A percentile compares a stretch with the other conserved stretches of the same genome.
Evolutionary conservation across 1,140 invertebrate genomes (phyloP).

Genomic region (Bacillus rossius): DNA sequence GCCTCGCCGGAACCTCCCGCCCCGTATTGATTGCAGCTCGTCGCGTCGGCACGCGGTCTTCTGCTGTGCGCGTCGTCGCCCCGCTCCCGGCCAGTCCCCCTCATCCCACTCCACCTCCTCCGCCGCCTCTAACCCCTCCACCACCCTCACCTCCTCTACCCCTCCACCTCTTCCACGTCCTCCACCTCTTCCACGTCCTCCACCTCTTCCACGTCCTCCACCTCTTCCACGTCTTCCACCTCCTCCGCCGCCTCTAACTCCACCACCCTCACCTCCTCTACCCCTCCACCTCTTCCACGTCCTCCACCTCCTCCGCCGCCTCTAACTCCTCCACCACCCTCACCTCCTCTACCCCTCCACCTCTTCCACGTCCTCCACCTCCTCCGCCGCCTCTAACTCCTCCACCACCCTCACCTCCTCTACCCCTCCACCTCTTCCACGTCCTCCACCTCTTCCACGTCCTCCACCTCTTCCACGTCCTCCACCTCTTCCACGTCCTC

Average conservation of each 20-base stretch:
- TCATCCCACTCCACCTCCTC: background rate
- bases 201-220: background rate
- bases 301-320: background rate
- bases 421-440: too few relatives aligned
- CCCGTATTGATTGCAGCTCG: too few relatives aligned
- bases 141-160: background rate
- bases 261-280: slow-evolving; percentile 25
- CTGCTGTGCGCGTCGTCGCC: background rate
- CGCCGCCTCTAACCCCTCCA: background rate
- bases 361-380: background rate
- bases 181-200: background rate
- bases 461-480: too few relatives aligned
- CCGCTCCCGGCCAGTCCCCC: background rate
- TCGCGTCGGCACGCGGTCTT: background rate
- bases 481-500: too few relatives aligned
- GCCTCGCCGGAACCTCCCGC: too few relatives aligned
- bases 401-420: too few relatives aligned
- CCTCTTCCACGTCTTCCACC: background rate
- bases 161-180: background rate
- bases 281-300: slow-evolving; percentile 22
- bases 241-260: background rate
- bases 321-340: too few relatives aligned
- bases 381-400: background rate
- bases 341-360: background rate
- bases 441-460: too few relatives aligned